Evolutionary conservation across 2,113 vertebrate species (phyloP), one percentile per base, ranked within the genome.

Genomic region (Proterorhinus semilunaris): DNA sequence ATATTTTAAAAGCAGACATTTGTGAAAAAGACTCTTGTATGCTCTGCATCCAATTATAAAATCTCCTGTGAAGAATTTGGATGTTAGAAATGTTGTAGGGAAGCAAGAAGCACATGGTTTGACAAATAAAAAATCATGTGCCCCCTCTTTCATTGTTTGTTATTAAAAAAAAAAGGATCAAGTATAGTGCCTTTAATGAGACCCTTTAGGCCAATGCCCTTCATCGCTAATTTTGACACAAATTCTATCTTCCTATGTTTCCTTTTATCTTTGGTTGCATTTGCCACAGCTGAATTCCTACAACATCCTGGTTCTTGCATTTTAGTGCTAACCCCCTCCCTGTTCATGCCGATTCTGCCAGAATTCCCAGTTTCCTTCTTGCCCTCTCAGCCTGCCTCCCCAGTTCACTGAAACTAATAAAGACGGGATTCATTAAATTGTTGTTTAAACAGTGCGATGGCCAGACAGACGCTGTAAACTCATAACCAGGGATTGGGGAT

Each of bases 361-460:
- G 90, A 86, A 90, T 92, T 93, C 91, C 91, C 92, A 86, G 81
- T 90, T 88, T 92, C 90, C 88, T 84, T 90, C 82, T 72, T 66
- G 81, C 84, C 88, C 90, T 87, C 90, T 90, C 81, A 85, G 86
- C 87, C 89, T 86, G 83, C 84, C 90, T 85, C 83, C 86, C 78
- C 89, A 89, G 89, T 93, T 92, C 91, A 93, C 92, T 88, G 93
- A 95, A 95, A 95, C 94, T 94, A 95, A 95, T 95, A 95, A 95
- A 95, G 94, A 92, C 86, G 89, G 95, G 95, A 95, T 95, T 95
- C 95, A 95, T 95, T 95, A 95, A 93, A 94, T 93, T 94, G 93
- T 94, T 95, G 94, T 94, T 95, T 95, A 94, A 95, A 95, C 94
- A 95, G 93, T 92, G 91, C 90, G 78, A 93, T 91, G 91, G 90